Percentiles rank a stretch among this genome's conserved stretches.
Conservation (phyloP, 2,113 vertebrate species). For the Rafetus swinhoei region DNA sequence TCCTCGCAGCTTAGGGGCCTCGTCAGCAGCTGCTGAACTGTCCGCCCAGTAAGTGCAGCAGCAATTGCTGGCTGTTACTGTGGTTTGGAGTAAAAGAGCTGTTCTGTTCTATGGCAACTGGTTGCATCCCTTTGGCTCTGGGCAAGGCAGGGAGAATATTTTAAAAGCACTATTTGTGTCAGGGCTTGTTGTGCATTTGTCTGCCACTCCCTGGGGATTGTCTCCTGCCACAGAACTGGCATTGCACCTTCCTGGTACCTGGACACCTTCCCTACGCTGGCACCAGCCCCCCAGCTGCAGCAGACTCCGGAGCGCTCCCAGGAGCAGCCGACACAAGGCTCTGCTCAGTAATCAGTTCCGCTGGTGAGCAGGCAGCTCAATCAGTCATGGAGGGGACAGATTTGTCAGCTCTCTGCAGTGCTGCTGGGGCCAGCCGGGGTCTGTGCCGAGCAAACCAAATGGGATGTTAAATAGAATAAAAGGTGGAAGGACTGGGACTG, state of each 20-base stretch:
- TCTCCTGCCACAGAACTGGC: neutral
- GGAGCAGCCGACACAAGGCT: neutral
- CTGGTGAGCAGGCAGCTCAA: neutral
- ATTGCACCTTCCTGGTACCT: neutral
- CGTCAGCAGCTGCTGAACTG: neutral
- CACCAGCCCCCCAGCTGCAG: neutral
- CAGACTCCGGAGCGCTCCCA: neutral
- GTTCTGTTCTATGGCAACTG: neutral
- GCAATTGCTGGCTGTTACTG: neutral
- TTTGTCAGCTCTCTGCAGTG: neutral
- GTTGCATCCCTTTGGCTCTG: constrained; percentile 36
- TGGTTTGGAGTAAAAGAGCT: neutral
- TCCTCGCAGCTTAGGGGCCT: neutral
- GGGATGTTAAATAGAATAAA: constrained; percentile 63
- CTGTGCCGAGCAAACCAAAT: constrained; percentile 46
- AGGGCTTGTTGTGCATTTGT: constrained; percentile 28
- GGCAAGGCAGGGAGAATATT: constrained; percentile 39
- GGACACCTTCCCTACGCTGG: accelerated
- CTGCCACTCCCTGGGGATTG: neutral
- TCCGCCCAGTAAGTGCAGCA: neutral
- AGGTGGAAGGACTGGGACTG: neutral
- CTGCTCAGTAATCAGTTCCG: accelerated
- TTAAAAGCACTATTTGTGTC: constrained; percentile 49
- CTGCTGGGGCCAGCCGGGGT: constrained; percentile 36
- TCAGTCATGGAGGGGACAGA: neutral